Evolutionary conservation across 1,140 invertebrate genomes (phyloP).

Genomic region (Drosophila orosa): DNA sequence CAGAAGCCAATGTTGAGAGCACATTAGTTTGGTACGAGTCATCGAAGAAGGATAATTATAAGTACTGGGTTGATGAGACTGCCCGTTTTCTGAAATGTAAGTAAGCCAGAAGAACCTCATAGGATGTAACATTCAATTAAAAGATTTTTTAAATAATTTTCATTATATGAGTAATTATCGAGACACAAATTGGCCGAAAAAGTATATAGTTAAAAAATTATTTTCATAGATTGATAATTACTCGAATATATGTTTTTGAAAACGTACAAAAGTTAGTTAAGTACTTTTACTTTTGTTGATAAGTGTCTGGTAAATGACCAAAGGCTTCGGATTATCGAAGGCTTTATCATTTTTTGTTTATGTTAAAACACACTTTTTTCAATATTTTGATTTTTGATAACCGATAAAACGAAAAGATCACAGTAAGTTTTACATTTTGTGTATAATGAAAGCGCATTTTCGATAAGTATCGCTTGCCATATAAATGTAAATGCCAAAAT

Average conservation of each 20-base stretch:
- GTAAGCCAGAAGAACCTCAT: conserved; percentile 16
- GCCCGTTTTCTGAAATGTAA: conserved; percentile 75
- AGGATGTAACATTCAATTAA: background rate
- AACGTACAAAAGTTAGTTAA: background rate
- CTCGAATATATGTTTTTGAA: too few species aligned
- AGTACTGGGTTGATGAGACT: conserved; percentile 91
- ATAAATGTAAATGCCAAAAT: background rate
- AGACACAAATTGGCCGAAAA: background rate
- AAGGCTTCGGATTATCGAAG: conserved; percentile 7
- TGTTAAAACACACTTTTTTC: conserved; percentile 19
- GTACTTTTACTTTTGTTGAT: background rate
- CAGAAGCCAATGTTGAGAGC: conserved; percentile 94
- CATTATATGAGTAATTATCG: background rate
- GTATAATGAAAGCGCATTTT: conserved; percentile 5
- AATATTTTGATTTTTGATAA: conserved; percentile 56
- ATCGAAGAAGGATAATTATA: conserved; percentile 90
- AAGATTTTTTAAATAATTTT: background rate
- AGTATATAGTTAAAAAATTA: too few species aligned
- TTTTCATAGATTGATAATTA: background rate
- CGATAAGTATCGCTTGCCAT: conserved; percentile 4
- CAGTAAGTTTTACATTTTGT: conserved; percentile 58
- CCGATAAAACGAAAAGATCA: conserved; percentile 45
- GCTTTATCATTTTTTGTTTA: background rate
- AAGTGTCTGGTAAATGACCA: background rate
- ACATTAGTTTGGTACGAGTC: conserved; percentile 97